Base-by-base conservation (phyloP, 2,888 invertebrate species). In the Drosophila anomalata region DNA sequence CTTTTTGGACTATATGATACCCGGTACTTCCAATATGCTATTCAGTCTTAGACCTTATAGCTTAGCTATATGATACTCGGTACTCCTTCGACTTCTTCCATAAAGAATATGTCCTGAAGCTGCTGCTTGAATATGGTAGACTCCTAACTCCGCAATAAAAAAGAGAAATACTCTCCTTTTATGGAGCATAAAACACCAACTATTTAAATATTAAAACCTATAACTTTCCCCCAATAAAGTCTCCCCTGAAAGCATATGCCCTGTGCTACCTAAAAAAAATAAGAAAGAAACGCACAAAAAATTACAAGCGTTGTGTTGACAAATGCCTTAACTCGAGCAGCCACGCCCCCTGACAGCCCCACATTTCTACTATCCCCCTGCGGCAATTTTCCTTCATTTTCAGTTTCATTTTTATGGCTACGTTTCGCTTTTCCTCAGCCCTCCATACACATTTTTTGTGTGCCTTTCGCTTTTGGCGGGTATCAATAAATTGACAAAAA, bases 401-500 rank as follows among this genome's bases (percentile, higher is more conserved):
- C 67, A 54, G 55, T 65, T 65, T 66, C 31, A 68, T 62, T 76
- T 81, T 75, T 63, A 67, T 72, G 69, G 52, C 66, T 31, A 46
- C 63, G 52, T 24, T 65, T 53, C 31, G 55, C 41, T 41, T 67
- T 56, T 56, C 17, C 48, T 36, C 54, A 2, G 9, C 29, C 22
- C 22, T 4, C 22, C 29, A 29, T 29, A 9, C 29, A 9, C 9
- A 29, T 29, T 29, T 29, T 29, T 29, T 29, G 29, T 29, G 29
- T 73, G 58, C 54, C 22, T 22, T 22, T 12, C 11, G 51, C 76
- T 68, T 57, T 56, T 51, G 59, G 73, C 52, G 68, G 75, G 84
- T 83, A 81, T 81, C 88, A 83, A 81, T 88, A 87, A 88, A 88
- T 86, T 86, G 65, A 58, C 75, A 55, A 86, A 83, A 62, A 66